Base-by-base conservation (phyloP, 2,113 vertebrate species). In the Aspidoscelis tigris region DNA sequence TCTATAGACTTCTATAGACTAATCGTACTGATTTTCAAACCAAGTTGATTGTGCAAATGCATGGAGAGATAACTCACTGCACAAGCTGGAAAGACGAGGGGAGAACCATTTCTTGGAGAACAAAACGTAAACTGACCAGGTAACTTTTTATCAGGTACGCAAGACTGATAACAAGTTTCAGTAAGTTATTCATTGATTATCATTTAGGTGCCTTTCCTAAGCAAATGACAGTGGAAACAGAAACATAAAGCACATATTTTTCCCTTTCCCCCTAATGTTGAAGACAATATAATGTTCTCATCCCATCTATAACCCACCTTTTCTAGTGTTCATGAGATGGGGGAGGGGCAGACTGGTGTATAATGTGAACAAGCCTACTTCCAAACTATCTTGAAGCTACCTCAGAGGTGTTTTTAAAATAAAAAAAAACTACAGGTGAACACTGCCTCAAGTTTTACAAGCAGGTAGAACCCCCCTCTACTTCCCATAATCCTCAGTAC, bases 201-300 rank as follows among this genome's bases (percentile, higher is more conserved):
- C 14, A 73, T 89, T 88, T 85, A 89, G 82, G 89, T 87, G 80
- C 86, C 75, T 80, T 86, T 70, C 81, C 26, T 81, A 78, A 86
- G 64, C 78, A 76, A 72, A 72, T n/a, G 61, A 86, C 55, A 83
- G 87, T 66, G 83, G 21, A 64, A 75, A 69, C 81, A 84, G 58
- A 81, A 61, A 18, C 18, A 61, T 61, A 61, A 61, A 14, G 18
- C 12, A 53, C n/a, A 79, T 7, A 6, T 88, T 75, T 21, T 84
- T 41, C 3, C 21, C 33, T 4, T 22, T 12, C 47, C 4, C 16
- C n/a, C 33, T 58, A 58, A 58, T 12, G 58, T 61, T 61, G 18
- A 47, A 76, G 33, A 44, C 9, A n/a, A 26, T 47, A 50, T 11
- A 83, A 55, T 50, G 47, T 50, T 50, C 47, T 50, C 47, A 50